Conservation (phyloP, 2,888 invertebrate genomes). For the Holacanthella duospinosa region DNA sequence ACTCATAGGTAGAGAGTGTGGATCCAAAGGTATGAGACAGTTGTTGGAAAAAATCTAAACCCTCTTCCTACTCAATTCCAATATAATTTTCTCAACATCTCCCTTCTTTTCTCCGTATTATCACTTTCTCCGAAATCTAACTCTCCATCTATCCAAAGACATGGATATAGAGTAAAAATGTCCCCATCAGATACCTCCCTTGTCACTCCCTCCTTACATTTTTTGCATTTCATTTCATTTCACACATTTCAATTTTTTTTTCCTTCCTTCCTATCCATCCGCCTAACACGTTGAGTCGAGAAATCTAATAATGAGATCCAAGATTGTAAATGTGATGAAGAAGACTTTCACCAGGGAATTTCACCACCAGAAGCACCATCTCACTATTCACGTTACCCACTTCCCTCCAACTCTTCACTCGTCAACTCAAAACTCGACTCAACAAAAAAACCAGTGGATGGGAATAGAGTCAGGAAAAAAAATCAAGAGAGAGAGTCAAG, state of each 20-base stretch:
- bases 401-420: no score
- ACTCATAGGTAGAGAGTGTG: not conserved
- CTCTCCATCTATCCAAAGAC: not conserved
- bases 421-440: not conserved
- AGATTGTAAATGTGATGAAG: not conserved
- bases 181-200: not conserved
- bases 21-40: no score
- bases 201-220: not conserved
- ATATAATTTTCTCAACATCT: not conserved
- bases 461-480: not conserved
- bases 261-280: not conserved
- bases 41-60: no score
- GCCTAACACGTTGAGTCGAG: not conserved
- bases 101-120: not conserved
- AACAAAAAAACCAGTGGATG: not conserved
- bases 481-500: no score
- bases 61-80: no score
- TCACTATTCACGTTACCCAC: no score
- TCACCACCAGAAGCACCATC: no score
- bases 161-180: not conserved
- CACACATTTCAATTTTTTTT: not conserved
- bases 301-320: constrained; percentile 4
- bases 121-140: not conserved
- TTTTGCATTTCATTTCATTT: not conserved
- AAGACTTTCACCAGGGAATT: not conserved